These are phyloP conservation scores for Caenorhabditis wallacei DNA, from an alignment of 2,888 invertebrate species.

Conservation along the genomic window DNA sequence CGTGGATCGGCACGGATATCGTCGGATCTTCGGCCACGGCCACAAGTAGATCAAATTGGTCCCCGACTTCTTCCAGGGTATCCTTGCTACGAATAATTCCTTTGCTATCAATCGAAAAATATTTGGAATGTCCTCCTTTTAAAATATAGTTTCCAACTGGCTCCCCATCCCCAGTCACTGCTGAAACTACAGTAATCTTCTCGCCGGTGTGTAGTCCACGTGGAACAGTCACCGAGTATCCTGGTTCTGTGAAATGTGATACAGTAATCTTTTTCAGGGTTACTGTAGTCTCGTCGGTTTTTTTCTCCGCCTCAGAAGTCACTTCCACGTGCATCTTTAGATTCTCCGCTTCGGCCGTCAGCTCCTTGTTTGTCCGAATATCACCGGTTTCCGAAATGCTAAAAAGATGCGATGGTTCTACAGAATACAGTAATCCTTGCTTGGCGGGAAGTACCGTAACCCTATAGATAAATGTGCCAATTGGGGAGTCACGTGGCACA, in stretches of 20 bases:
- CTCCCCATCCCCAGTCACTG: slow-evolving; percentile 21
- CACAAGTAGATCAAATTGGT: slow-evolving; percentile 51
- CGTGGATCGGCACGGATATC: slow-evolving; percentile 43
- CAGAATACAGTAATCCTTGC: slow-evolving; percentile 2
- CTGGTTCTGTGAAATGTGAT: slow-evolving; percentile 40
- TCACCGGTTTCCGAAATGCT: slow-evolving; percentile 35
- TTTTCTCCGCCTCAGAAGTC: background rate
- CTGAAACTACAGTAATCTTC: slow-evolving; percentile 39
- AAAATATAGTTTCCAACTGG: slow-evolving; percentile 20
- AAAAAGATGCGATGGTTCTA: slow-evolving; percentile 51
- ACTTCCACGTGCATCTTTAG: slow-evolving; percentile 38
- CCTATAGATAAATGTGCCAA: slow-evolving; percentile 48
- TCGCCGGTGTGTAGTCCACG: slow-evolving; percentile 23
- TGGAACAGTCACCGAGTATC: slow-evolving; percentile 34
- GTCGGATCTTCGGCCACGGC: slow-evolving; percentile 26
- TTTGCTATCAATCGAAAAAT: slow-evolving; percentile 38
- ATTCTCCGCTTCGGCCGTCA: slow-evolving; percentile 24
- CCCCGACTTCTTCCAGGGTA: background rate
- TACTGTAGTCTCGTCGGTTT: slow-evolving; percentile 12
- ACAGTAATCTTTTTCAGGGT: slow-evolving; percentile 3
- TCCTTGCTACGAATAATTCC: slow-evolving; percentile 38
- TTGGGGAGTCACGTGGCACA: slow-evolving; percentile 28
- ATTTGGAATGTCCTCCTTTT: slow-evolving; percentile 40
- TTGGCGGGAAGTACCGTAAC: slow-evolving; percentile 34
- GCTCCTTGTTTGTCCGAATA: slow-evolving; percentile 18